Percentiles rank a stretch among this genome's conserved stretches.
phyloP scores from a whole-genome alignment of 1,140 invertebrate species.

The Mylabris phalerata region DNA sequence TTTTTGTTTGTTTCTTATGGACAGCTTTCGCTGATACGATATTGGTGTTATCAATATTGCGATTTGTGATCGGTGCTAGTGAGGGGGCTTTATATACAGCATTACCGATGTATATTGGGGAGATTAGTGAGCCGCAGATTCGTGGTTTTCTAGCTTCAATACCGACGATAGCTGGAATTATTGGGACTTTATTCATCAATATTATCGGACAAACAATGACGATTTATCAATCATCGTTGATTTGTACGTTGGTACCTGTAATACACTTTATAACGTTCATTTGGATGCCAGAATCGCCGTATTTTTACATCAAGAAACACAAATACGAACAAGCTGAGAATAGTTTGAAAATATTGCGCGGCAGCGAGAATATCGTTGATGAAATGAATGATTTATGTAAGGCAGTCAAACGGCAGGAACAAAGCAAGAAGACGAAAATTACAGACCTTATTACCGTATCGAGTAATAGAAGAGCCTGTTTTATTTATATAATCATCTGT shows the following conservation, averaged over 20 bases:
- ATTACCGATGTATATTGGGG: slow-evolving; percentile 59
- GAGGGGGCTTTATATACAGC: slow-evolving; percentile 61
- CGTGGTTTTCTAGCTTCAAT: slow-evolving; percentile 34
- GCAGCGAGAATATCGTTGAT: slow-evolving; percentile 67
- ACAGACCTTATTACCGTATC: slow-evolving; percentile 44
- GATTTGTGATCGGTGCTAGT: slow-evolving; percentile 55
- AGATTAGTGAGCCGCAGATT: slow-evolving; percentile 60
- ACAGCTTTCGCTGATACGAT: slow-evolving; percentile 50
- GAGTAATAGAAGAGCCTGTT: slow-evolving; percentile 45
- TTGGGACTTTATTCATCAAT: slow-evolving; percentile 64
- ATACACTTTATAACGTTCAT: slow-evolving; percentile 47
- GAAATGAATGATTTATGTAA: slow-evolving; percentile 69
- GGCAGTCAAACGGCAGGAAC: slow-evolving; percentile 36
- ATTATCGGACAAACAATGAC: slow-evolving; percentile 54
- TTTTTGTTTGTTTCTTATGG: slow-evolving; percentile 58
- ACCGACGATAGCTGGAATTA: slow-evolving; percentile 31
- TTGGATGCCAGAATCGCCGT: slow-evolving; percentile 81
- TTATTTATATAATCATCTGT: slow-evolving; percentile 48
- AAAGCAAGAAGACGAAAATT: slow-evolving; percentile 36
- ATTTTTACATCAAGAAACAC: slow-evolving; percentile 74
- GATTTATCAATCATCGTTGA: slow-evolving; percentile 46
- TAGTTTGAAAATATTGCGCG: slow-evolving; percentile 69
- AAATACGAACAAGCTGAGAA: slow-evolving; percentile 63
- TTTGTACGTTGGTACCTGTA: slow-evolving; percentile 47
- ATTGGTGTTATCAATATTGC: slow-evolving; percentile 32